Evolutionary conservation across 2,888 invertebrate species (phyloP).

Genomic region (Cephus pulcher): DNA sequence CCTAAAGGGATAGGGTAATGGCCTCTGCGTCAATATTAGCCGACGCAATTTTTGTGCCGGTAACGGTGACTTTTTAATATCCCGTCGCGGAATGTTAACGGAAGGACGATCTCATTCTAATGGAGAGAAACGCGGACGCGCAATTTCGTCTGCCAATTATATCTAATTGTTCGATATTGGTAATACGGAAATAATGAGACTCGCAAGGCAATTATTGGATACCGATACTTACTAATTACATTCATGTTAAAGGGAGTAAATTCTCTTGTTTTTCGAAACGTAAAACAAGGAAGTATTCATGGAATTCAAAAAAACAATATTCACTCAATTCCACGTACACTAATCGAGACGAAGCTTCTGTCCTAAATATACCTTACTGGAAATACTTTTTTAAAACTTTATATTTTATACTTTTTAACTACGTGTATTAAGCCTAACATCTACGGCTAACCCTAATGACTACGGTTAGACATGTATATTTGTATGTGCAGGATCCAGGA

Average conservation of each 20-base stretch:
- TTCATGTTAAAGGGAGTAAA: neutral
- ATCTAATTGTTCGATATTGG: neutral
- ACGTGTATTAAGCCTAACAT: neutral
- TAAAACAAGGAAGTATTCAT: neutral
- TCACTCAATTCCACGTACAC: neutral
- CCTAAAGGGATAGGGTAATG: neutral
- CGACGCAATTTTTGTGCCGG: neutral
- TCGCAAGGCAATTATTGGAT: neutral
- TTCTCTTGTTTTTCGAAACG: neutral
- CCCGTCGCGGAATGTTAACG: neutral
- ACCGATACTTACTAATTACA: neutral
- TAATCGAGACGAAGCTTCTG: neutral
- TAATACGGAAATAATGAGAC: neutral
- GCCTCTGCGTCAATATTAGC: neutral
- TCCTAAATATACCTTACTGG: neutral
- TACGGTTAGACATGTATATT: neutral
- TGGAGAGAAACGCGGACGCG: neutral
- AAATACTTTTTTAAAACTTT: neutral
- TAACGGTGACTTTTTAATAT: neutral
- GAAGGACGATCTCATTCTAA: neutral
- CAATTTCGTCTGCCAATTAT: neutral
- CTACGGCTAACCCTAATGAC: neutral
- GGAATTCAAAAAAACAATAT: neutral
- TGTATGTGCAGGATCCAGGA: neutral
- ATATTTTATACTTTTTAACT: neutral